These are phyloP conservation scores for Sebastes ruberrimus DNA, from an alignment of 2,797 vertebrate genomes.

Conservation along the genomic window DNA sequence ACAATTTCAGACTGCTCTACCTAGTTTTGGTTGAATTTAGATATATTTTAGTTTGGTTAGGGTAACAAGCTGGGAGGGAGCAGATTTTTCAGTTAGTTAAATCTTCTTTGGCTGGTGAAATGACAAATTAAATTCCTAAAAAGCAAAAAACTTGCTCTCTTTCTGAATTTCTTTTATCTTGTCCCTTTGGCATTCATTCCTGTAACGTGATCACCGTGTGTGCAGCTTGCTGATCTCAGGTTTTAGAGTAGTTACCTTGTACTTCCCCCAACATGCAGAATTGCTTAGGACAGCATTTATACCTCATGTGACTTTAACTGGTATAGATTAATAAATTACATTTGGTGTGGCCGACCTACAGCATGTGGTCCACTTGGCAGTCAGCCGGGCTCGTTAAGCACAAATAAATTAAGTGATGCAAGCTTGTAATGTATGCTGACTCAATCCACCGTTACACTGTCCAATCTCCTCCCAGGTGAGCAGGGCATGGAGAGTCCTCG, in stretches of 20 bases:
- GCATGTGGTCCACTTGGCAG: conserved; percentile 38
- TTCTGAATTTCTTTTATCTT: not conserved
- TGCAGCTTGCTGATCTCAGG: not conserved
- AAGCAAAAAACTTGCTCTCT: not conserved
- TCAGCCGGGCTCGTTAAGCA: conserved; percentile 41
- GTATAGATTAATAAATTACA: conserved; percentile 38
- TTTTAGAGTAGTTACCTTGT: not conserved
- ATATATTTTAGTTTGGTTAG: not conserved
- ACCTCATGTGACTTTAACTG: conserved; percentile 21
- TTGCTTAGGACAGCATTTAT: not conserved
- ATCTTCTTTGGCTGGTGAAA: not conserved
- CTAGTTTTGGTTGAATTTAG: not conserved
- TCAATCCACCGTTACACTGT: conserved; percentile 20
- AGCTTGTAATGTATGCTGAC: conserved; percentile 63
- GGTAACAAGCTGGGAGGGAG: not conserved
- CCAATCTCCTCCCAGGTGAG: conserved; percentile 87
- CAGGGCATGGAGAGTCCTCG: conserved; percentile 90
- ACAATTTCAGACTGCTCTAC: not conserved
- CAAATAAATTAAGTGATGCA: conserved; percentile 41
- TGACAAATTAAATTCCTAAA: not conserved
- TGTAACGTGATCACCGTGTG: not conserved
- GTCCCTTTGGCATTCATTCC: not conserved
- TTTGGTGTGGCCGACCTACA: conserved; percentile 2
- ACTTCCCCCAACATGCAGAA: not conserved
- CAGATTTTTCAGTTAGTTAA: not conserved